Evolutionary conservation across 2,113 vertebrate species (phyloP).

Genomic region (Colaptes auratus): DNA sequence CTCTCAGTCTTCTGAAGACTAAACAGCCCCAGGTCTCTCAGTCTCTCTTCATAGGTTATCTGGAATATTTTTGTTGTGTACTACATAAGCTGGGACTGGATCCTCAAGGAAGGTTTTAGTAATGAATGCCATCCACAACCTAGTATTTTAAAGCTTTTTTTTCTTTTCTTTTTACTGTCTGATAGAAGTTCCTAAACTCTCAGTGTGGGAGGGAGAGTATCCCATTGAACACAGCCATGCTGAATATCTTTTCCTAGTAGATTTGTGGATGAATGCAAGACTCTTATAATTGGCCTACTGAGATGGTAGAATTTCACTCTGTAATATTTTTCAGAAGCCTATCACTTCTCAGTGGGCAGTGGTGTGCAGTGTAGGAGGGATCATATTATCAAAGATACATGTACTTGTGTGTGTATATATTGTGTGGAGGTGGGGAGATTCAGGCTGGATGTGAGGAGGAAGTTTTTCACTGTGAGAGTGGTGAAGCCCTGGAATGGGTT

Average conservation of each 20-base stretch:
- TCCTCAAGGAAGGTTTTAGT: not conserved
- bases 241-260: not conserved
- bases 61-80: not conserved
- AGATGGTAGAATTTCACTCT: not conserved
- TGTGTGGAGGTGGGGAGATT: no score
- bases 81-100: rapidly evolving
- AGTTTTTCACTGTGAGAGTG: no score
- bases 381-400: not conserved
- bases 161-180: not conserved
- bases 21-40: no score
- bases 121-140: not conserved
- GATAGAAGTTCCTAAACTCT: not conserved
- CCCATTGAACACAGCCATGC: not conserved
- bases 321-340: not conserved
- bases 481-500: no score
- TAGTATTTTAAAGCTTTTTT: not conserved
- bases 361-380: not conserved
- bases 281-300: not conserved
- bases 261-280: not conserved
- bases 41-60: not conserved
- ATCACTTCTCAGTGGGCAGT: not conserved
- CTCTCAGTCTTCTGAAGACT: no score
- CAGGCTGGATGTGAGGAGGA: no score
- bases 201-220: not conserved
- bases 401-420: not conserved